Conservation (phyloP, 2,888 invertebrate genomes). For the Ectemnius continuus region DNA sequence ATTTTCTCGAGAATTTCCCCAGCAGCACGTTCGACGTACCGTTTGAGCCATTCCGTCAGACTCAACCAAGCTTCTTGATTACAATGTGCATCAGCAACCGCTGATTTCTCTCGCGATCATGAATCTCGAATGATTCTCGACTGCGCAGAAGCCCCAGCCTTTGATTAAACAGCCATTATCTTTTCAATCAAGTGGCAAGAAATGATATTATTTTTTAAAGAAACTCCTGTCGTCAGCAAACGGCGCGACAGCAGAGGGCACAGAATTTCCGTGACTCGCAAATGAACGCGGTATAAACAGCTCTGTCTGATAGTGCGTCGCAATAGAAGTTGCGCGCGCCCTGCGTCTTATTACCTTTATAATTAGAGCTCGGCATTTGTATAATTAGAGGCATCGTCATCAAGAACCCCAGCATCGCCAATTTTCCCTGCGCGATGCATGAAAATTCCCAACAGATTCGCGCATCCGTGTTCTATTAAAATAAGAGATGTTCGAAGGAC, state of each 20-base stretch:
- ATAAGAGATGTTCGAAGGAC: too few relatives aligned
- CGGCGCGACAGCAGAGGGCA: neutral
- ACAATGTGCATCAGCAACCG: too few relatives aligned
- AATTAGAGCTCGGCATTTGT: neutral
- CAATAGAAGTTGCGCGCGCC: conserved; percentile 1
- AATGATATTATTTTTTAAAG: conserved; percentile 1
- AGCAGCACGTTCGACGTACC: neutral
- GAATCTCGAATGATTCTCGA: neutral
- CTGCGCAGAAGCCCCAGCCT: neutral
- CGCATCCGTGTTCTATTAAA: too few relatives aligned
- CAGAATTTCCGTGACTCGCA: neutral
- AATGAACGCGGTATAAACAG: conserved; percentile 1
- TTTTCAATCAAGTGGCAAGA: neutral
- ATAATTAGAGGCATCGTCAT: conserved; percentile 3
- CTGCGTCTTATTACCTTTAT: conserved; percentile 8
- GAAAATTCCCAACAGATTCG: too few relatives aligned
- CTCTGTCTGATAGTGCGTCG: neutral
- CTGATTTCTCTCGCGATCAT: neutral
- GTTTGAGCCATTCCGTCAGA: neutral
- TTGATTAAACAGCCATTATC: neutral
- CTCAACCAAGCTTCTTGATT: too few relatives aligned
- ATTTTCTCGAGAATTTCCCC: conserved; percentile 27
- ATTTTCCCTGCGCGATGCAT: neutral
- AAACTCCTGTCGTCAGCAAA: neutral
- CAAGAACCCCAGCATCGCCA: neutral